Conservation (phyloP, 2,888 invertebrate genomes). For the Metalampra italica region DNA sequence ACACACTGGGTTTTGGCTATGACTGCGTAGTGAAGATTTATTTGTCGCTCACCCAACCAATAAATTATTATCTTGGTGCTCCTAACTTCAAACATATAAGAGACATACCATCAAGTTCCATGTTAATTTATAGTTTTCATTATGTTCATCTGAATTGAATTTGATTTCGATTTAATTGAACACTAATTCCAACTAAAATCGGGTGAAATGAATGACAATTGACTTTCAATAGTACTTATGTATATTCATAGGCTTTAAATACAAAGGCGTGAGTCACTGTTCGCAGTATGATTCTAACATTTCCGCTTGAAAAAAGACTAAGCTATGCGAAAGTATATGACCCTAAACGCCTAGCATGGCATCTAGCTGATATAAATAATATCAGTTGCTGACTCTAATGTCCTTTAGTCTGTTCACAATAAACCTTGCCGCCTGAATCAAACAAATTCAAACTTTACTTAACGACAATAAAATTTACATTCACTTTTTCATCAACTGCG, state of each 20-base stretch:
- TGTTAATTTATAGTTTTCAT: too few relatives aligned
- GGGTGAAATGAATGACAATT: slow-evolving; percentile 3
- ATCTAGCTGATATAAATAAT: slow-evolving; percentile 65
- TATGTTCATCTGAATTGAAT: too few relatives aligned
- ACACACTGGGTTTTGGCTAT: too few relatives aligned
- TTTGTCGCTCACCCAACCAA: too few relatives aligned
- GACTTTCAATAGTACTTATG: slow-evolving; percentile 1
- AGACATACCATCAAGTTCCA: too few relatives aligned
- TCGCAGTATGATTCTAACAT: slow-evolving; percentile 28
- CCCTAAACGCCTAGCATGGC: slow-evolving; percentile 58
- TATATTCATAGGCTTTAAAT: slow-evolving; percentile 9
- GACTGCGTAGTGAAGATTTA: too few relatives aligned
- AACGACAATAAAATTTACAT: slow-evolving; percentile 31
- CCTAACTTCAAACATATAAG: too few relatives aligned
- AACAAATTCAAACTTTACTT: slow-evolving; percentile 30
- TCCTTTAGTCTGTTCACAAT: slow-evolving; percentile 27
- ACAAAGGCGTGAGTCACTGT: slow-evolving; percentile 15
- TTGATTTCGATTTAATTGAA: too few relatives aligned
- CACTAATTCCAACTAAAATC: too few relatives aligned
- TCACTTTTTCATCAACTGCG: slow-evolving; percentile 21
- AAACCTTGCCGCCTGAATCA: slow-evolving; percentile 13
- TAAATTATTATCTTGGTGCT: too few relatives aligned
- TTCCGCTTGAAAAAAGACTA: slow-evolving; percentile 45
- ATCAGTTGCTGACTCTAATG: slow-evolving; percentile 50
- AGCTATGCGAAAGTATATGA: slow-evolving; percentile 55